phyloP scores from a whole-genome alignment of 2,113 vertebrate genomes.

The Lutjanus erythropterus region DNA sequence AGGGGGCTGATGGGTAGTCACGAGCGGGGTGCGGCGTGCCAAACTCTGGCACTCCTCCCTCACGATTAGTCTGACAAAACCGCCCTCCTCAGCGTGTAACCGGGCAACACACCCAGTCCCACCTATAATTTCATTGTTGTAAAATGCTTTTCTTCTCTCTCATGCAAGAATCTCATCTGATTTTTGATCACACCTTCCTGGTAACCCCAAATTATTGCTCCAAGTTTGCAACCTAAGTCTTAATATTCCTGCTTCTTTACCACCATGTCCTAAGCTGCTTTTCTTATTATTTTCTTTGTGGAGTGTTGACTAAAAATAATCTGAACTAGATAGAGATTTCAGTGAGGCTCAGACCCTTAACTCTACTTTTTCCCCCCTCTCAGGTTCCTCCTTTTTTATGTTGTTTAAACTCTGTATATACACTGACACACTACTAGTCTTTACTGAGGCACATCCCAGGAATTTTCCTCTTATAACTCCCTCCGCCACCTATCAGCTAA shows the following conservation, averaged over 20 bases:
- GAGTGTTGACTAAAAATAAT: slow-evolving; percentile 1
- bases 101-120: slow-evolving; percentile 41
- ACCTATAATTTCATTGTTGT: slow-evolving; percentile 19
- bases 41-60: slow-evolving; percentile 72
- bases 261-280: not conserved
- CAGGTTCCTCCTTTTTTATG: not conserved
- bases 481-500: slow-evolving; percentile 64
- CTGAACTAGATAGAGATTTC: slow-evolving; percentile 26
- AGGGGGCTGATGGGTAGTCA: slow-evolving; percentile 80
- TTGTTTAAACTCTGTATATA: slow-evolving; percentile 8
- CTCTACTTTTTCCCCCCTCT: not conserved
- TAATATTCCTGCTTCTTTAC: not conserved
- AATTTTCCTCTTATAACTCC: slow-evolving; percentile 72
- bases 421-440: slow-evolving; percentile 24
- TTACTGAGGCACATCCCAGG: slow-evolving; percentile 51
- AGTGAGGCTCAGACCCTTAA: not conserved
- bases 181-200: slow-evolving; percentile 17
- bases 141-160: not conserved
- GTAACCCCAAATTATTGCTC: slow-evolving; percentile 5
- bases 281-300: not conserved
- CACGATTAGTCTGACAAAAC: slow-evolving; percentile 60
- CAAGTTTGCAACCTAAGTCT: slow-evolving; percentile 6
- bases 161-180: not conserved
- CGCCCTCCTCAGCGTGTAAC: slow-evolving; percentile 40
- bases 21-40: slow-evolving; percentile 72